A percentile compares a stretch with the other conserved stretches of the same genome.
Evolutionary conservation across 2,113 vertebrate species (phyloP).

Genomic region (Lucifuga dentata): DNA sequence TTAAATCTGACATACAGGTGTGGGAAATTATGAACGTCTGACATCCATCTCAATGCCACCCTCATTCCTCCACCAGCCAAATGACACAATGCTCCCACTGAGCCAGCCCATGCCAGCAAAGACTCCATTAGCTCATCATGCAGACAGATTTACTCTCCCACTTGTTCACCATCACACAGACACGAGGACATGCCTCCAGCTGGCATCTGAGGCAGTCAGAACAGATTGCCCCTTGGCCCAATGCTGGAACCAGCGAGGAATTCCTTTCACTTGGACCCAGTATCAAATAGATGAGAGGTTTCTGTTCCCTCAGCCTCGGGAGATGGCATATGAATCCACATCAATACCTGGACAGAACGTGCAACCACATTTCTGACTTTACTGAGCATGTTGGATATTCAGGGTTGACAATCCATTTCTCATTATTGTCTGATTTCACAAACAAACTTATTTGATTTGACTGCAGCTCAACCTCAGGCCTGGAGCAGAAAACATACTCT

Average conservation of each 20-base stretch:
- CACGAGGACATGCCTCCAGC: constrained; percentile 22
- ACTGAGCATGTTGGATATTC: neutral
- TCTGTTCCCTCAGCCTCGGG: constrained; percentile 39
- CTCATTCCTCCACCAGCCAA: constrained; percentile 26
- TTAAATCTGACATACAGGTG: constrained; percentile 14
- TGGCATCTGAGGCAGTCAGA: constrained; percentile 37
- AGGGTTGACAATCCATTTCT: neutral
- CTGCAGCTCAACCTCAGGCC: neutral
- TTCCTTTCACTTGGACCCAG: constrained; percentile 48
- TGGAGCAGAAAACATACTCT: too few relatives aligned
- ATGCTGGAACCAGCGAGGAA: constrained; percentile 55
- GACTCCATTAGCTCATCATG: constrained; percentile 23
- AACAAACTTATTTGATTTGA: too few relatives aligned
- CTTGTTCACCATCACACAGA: constrained; percentile 41
- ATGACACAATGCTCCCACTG: constrained; percentile 8
- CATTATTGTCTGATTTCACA: too few relatives aligned
- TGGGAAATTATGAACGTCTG: neutral
- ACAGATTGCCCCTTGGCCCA: constrained; percentile 15
- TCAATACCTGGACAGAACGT: constrained; percentile 14
- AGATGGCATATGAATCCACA: constrained; percentile 29
- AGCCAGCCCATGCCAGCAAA: constrained; percentile 19
- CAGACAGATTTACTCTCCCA: constrained; percentile 36
- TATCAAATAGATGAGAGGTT: constrained; percentile 53
- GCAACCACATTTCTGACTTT: constrained; percentile 1
- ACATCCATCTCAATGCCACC: constrained; percentile 12